Conservation (phyloP, 2,113 vertebrate genomes). For the Vimba vimba region DNA sequence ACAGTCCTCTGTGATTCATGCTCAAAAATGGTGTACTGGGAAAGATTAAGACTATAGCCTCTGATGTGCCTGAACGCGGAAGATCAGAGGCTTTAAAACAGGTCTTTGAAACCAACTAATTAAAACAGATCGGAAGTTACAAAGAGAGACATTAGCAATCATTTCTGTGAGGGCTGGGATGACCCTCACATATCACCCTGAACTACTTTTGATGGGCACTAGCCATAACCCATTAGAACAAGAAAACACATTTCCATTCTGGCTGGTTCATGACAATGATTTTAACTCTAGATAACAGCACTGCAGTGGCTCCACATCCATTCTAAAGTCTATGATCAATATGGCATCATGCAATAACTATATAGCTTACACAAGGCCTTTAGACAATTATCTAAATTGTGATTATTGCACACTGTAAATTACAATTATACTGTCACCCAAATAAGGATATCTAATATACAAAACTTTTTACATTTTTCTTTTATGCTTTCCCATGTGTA, state of each 20-base stretch:
- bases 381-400: background rate
- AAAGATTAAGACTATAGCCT: slow-evolving; percentile 24
- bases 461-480: too few species aligned
- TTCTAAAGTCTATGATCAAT: slow-evolving; percentile 1
- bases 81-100: slow-evolving; percentile 24
- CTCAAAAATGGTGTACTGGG: slow-evolving; percentile 21
- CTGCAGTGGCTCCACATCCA: background rate
- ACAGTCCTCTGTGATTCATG: slow-evolving; percentile 21
- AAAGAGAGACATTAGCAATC: slow-evolving; percentile 3
- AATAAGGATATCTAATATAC: background rate
- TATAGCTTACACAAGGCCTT: background rate
- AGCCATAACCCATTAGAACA: slow-evolving; percentile 21
- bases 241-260: background rate
- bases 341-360: background rate
- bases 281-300: slow-evolving; percentile 17
- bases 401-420: background rate
- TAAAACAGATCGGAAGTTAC: slow-evolving; percentile 21
- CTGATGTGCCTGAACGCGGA: slow-evolving; percentile 24
- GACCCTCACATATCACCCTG: background rate
- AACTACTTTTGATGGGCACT: slow-evolving; percentile 26
- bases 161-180: background rate
- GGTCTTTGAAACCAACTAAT: slow-evolving; percentile 34
- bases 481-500: background rate
- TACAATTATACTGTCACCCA: background rate
- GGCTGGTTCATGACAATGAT: slow-evolving; percentile 9